phyloP scores from a whole-genome alignment of 2,797 vertebrate species.

The Emydoidea blandingii region DNA sequence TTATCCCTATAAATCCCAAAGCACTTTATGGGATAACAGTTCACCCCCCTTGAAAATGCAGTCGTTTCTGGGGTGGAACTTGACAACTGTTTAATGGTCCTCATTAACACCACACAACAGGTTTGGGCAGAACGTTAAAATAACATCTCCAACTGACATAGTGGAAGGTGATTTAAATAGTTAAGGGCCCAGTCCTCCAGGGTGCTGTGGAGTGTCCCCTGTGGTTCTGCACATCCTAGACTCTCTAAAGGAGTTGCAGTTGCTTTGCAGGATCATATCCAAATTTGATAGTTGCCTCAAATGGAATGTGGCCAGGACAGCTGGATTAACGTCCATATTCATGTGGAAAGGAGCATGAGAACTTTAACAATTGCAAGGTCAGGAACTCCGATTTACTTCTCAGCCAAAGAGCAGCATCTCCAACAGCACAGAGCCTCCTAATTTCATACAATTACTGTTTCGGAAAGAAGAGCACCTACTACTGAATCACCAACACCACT shows the following conservation, averaged over 20 bases:
- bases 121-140: constrained; percentile 1
- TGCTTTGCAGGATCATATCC: background rate
- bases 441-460: background rate
- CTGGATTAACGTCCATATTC: background rate
- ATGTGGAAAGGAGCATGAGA: background rate
- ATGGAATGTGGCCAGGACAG: background rate
- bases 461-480: background rate
- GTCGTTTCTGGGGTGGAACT: background rate
- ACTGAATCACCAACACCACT: background rate
- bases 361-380: background rate
- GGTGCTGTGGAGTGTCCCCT: background rate
- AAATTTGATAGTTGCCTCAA: background rate
- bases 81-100: background rate
- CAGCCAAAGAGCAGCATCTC: background rate
- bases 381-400: background rate
- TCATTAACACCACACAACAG: background rate
- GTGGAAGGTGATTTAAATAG: background rate
- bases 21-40: background rate
- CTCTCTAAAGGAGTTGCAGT: background rate
- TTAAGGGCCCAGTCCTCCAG: background rate
- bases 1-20: background rate
- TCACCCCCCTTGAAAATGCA: background rate
- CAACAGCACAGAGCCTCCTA: background rate
- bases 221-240: background rate
- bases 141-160: background rate